Conservation (phyloP, 2,888 invertebrate species). For the Volucella zonaria region DNA sequence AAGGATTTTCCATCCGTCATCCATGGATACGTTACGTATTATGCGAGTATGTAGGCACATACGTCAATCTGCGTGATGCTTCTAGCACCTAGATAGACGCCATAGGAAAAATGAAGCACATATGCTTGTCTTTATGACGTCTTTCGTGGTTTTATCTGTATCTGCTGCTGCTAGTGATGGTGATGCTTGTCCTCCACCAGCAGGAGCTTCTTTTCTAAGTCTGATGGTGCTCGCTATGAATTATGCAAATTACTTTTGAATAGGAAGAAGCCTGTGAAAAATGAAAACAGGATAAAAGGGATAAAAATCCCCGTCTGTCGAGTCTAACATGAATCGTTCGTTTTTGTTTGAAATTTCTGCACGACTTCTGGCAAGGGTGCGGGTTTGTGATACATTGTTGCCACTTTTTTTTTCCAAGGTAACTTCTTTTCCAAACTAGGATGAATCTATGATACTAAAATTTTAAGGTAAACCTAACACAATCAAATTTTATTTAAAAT, state of each 20-base stretch:
- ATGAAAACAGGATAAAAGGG: conserved; percentile 42
- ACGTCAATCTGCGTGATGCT: conserved; percentile 48
- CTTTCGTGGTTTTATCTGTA: not conserved
- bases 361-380: conserved; percentile 10
- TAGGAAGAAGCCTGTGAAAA: conserved; percentile 49
- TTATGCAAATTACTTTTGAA: conserved; percentile 72
- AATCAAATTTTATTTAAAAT: too few species aligned
- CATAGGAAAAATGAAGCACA: conserved; percentile 7
- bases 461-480: too few species aligned
- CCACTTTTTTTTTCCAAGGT: not conserved
- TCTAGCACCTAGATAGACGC: conserved; percentile 21
- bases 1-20: conserved; percentile 29
- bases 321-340: conserved; percentile 61
- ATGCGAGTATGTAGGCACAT: not conserved
- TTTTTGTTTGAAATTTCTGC: conserved; percentile 33
- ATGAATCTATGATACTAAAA: too few species aligned
- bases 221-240: conserved; percentile 61
- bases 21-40: not conserved
- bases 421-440: not conserved
- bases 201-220: not conserved
- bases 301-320: conserved; percentile 53
- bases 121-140: conserved; percentile 7
- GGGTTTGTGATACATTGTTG: not conserved
- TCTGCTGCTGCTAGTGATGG: not conserved
- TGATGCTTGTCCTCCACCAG: conserved; percentile 1